Base-by-base conservation (phyloP, 2,888 invertebrate genomes). In the Cephonodes hylas region DNA sequence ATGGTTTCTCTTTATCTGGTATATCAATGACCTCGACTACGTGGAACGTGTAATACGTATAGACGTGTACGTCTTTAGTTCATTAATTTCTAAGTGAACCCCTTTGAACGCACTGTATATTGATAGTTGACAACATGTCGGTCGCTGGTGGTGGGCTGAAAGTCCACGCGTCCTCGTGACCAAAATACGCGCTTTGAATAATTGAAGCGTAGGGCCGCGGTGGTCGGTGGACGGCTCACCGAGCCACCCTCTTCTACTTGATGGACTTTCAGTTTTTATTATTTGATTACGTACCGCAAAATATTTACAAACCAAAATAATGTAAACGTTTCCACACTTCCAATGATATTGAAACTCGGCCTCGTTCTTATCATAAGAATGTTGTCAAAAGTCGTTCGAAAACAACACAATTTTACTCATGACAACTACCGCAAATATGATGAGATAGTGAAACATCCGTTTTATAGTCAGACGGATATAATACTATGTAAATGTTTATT, bases 141-240 rank as follows among this genome's bases (percentile, higher is more conserved):
- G 72, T 75, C 70, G 73, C 67, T 67, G 70, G 75, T 64, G 71
- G 74, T 74, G 76, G 73, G 70, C 68, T 68, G 72, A 64, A 63
- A 65, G 72, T 71, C 70, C 75, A 70, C 67, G 63, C 80, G 89
- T 83, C 89, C 89, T 85, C 89, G 86, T 88, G 88, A 88, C 90
- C 88, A 89, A 89, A 91, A 89, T 91, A 91, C 87, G 81, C 77
- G 80, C 73, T 73, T 72, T 91, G 89, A 91, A 91, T 91, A 84
- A 91, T 91, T 88, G 81, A 91, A 83, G 76, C 73, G 71, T 65
- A 68, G 72, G 72, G 72, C 74, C 68, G 74, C 31, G 23, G 48
- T 53, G 53, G 53, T 18, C 27, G 27, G 8, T 10, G 72, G 71
- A 74, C 68, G 72, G 79, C 71, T 69, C 81, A 74, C 81, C 76